Conservation (phyloP, 35 echinoderm and acorn worm species). For the Anneissia japonica region DNA sequence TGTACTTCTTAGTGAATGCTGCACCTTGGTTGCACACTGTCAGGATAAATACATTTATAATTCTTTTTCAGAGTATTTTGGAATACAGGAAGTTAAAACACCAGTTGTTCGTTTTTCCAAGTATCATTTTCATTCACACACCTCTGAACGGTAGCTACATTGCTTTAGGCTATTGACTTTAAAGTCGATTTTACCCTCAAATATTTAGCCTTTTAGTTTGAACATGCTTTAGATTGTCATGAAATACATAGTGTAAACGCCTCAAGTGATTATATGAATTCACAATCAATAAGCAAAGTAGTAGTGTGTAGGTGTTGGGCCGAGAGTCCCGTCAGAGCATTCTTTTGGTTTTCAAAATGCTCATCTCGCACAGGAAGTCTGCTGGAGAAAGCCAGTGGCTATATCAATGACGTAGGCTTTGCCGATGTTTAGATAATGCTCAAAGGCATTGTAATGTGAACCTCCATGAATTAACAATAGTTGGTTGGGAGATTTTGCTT, state of each 20-base stretch:
- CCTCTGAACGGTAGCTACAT: background rate
- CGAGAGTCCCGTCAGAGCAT: background rate
- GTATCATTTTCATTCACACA: background rate
- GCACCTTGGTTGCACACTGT: too few relatives aligned
- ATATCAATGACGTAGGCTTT: background rate
- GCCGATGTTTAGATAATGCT: background rate
- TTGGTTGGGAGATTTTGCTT: background rate
- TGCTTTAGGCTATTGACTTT: background rate
- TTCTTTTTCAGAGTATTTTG: too few relatives aligned
- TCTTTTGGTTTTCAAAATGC: background rate
- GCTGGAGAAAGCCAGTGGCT: background rate
- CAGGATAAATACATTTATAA: too few relatives aligned
- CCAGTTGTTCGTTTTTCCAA: background rate
- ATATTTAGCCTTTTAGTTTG: background rate
- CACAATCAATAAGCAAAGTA: background rate
- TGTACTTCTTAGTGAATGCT: too few relatives aligned
- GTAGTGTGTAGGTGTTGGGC: background rate
- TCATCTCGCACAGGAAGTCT: background rate
- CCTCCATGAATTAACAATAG: background rate
- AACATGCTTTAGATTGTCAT: background rate
- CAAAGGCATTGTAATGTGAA: background rate
- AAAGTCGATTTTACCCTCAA: background rate
- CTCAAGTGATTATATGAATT: background rate
- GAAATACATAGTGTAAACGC: background rate
- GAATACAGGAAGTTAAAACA: background rate